Evolutionary conservation across 1,140 invertebrate genomes (phyloP).

Genomic region (Pseudachorutes palmiensis): DNA sequence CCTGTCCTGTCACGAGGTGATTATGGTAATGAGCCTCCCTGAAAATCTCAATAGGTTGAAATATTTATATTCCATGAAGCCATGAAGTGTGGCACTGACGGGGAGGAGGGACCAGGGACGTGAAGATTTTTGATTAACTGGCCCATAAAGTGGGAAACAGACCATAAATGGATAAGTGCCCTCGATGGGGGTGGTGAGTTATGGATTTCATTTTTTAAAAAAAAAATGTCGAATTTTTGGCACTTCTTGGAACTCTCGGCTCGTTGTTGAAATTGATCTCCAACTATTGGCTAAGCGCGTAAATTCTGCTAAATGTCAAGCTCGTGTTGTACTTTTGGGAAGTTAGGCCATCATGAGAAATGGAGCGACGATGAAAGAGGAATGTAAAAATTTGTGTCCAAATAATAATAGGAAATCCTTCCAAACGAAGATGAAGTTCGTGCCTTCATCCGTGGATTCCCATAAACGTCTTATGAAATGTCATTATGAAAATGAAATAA

Average conservation of each 20-base stretch:
- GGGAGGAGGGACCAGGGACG: not conserved
- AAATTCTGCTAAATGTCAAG: no score
- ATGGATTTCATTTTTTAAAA: conserved; percentile 6
- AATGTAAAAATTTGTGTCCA: conserved; percentile 2
- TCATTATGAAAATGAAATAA: conserved; percentile 14
- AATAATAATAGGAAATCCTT: not conserved
- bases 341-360: not conserved
- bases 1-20: conserved; percentile 5
- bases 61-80: not conserved
- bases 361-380: not conserved
- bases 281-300: no score
- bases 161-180: conserved; percentile 11
- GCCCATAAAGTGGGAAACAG: conserved; percentile 9
- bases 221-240: not conserved
- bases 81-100: not conserved
- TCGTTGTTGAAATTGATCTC: not conserved
- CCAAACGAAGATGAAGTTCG: conserved; percentile 6
- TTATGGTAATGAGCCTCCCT: not conserved
- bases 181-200: not conserved
- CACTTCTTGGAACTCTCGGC: not conserved
- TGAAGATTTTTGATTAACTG: conserved; percentile 8
- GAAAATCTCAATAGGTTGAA: not conserved
- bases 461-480: no score
- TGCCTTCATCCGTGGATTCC: not conserved
- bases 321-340: no score